Conservation (phyloP, 2,113 vertebrate genomes). For the Parotia lawesii region DNA sequence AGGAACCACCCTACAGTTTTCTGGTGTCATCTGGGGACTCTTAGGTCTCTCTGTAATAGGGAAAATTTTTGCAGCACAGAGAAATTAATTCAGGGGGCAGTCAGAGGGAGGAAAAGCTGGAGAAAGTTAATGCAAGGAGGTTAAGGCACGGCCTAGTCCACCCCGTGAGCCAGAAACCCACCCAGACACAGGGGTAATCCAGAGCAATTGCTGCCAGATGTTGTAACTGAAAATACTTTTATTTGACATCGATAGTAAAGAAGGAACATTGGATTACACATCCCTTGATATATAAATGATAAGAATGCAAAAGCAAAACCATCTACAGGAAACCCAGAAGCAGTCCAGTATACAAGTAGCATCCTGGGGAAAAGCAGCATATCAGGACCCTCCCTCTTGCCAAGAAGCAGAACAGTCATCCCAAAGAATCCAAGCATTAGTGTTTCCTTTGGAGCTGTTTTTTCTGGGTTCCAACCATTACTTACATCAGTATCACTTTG, state of each 20-base stretch:
- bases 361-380: background rate
- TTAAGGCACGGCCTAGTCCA: background rate
- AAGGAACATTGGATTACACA: slow-evolving; percentile 8
- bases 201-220: slow-evolving; percentile 5
- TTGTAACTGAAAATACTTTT: slow-evolving; percentile 67
- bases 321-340: background rate
- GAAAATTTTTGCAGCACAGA: background rate
- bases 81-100: background rate
- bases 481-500: background rate
- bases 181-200: background rate
- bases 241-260: slow-evolving; percentile 52
- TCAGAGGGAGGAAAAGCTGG: background rate
- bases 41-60: background rate
- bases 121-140: background rate
- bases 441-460: background rate
- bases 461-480: background rate
- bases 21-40: background rate
- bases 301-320: slow-evolving; percentile 35
- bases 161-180: background rate
- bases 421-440: background rate
- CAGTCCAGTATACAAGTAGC: background rate
- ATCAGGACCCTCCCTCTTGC: background rate
- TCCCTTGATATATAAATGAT: background rate
- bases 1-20: fast-evolving
- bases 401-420: background rate